These are phyloP conservation scores for Dufourea novaeangliae DNA, from an alignment of 1,140 invertebrate species.

Conservation along the genomic window DNA sequence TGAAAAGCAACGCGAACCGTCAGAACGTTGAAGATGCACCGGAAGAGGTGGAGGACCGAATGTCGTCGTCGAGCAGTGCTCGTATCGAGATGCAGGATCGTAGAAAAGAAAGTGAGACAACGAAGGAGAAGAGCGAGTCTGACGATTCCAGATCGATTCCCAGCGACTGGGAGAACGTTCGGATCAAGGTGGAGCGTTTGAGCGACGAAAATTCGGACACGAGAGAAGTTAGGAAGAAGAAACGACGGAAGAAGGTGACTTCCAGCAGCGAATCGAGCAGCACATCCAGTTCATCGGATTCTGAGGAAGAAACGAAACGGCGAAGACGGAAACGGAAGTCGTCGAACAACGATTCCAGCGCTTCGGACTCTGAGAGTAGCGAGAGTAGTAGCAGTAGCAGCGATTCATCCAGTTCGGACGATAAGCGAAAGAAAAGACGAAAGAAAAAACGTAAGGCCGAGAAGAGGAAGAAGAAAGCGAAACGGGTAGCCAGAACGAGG, in stretches of 20 bases:
- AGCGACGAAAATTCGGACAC: slow-evolving; percentile 66
- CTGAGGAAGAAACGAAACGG: slow-evolving; percentile 67
- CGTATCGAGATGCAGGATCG: slow-evolving; percentile 17
- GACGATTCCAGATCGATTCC: slow-evolving; percentile 68
- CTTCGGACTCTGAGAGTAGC: slow-evolving; percentile 69
- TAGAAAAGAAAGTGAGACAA: slow-evolving; percentile 1
- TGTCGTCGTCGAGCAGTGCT: slow-evolving; percentile 11
- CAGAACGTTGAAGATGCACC: slow-evolving; percentile 20
- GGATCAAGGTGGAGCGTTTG: slow-evolving; percentile 72
- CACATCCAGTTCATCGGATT: slow-evolving; percentile 73
- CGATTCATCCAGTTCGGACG: slow-evolving; percentile 68
- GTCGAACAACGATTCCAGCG: slow-evolving; percentile 57
- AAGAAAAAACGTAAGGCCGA: slow-evolving; percentile 68
- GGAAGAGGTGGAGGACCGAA: background rate
- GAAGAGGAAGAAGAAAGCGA: slow-evolving; percentile 68
- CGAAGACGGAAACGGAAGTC: slow-evolving; percentile 62
- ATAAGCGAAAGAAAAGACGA: slow-evolving; percentile 62
- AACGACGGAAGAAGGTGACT: slow-evolving; percentile 61
- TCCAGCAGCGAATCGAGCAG: slow-evolving; percentile 72
- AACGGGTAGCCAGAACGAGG: slow-evolving; percentile 41
- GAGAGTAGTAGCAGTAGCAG: slow-evolving; percentile 67
- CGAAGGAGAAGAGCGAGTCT: slow-evolving; percentile 34
- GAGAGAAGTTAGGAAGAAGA: slow-evolving; percentile 61
- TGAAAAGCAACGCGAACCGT: slow-evolving; percentile 26
- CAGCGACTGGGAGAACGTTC: slow-evolving; percentile 74